Evolutionary conservation across 2,888 invertebrate genomes (phyloP).

Genomic region (Spisula subtruncata): DNA sequence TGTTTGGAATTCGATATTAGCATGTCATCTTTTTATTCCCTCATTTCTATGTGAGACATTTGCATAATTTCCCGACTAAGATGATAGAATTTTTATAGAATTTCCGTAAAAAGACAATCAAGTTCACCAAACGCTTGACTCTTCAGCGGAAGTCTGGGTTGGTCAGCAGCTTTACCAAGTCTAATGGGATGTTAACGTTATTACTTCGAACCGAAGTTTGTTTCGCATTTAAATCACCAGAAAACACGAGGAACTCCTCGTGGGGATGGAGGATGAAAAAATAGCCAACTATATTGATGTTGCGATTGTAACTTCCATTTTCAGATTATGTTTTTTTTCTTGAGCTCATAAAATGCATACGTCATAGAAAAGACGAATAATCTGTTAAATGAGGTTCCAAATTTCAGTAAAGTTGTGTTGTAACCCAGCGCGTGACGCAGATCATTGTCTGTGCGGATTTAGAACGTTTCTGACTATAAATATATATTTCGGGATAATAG

Average conservation of each 20-base stretch:
- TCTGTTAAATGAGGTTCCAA: not conserved
- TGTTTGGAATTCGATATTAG: conserved; percentile 68
- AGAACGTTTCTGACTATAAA: not conserved
- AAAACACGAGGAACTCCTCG: conserved; percentile 9
- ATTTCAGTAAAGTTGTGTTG: not conserved
- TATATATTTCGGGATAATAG: not conserved
- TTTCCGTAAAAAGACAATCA: conserved; percentile 65
- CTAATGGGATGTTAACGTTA: conserved; percentile 50
- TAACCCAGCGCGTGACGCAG: not conserved
- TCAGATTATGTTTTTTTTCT: not conserved
- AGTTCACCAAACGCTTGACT: conserved; percentile 45
- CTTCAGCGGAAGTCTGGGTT: conserved; percentile 50
- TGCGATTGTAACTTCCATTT: not conserved
- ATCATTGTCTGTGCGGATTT: not conserved
- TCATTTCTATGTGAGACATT: conserved; percentile 64
- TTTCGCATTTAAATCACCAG: conserved; percentile 43
- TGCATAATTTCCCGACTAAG: conserved; percentile 66
- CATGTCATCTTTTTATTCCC: conserved; percentile 60
- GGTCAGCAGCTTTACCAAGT: conserved; percentile 52
- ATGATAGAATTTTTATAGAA: conserved; percentile 61
- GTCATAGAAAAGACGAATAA: conserved; percentile 1
- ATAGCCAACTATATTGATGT: not conserved
- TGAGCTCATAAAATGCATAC: conserved; percentile 20
- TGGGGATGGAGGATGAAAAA: conserved; percentile 20
- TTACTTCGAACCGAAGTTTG: conserved; percentile 36